phyloP scores from a whole-genome alignment of 2,888 invertebrate species.

The Eretmocerus hayati region DNA sequence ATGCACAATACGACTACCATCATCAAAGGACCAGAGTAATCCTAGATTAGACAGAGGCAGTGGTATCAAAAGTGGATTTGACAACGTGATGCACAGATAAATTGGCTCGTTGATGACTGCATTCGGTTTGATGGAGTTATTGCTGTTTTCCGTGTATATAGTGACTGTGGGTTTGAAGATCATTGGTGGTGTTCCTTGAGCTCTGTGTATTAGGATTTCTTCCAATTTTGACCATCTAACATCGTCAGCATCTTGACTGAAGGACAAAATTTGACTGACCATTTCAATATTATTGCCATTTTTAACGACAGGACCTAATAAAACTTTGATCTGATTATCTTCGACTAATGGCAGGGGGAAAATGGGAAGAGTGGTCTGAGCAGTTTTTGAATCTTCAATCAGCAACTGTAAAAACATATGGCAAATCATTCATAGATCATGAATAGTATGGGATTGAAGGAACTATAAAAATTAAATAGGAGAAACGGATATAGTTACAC shows the following conservation, averaged over 20 bases:
- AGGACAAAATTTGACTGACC: conserved; percentile 38
- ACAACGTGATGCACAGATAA: conserved; percentile 67
- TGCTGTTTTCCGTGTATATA: conserved; percentile 62
- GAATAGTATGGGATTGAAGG: too few species aligned
- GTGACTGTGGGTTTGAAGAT: conserved; percentile 73
- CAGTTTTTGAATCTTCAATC: conserved; percentile 35
- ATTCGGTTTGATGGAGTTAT: conserved; percentile 59
- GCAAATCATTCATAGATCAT: too few species aligned
- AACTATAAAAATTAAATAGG: not conserved
- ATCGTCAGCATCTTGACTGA: conserved; percentile 45
- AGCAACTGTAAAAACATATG: conserved; percentile 32
- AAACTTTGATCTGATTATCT: conserved; percentile 61
- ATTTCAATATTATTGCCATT: conserved; percentile 48
- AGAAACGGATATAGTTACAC: conserved; percentile 51
- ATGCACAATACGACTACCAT: conserved; percentile 44
- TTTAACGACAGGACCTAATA: conserved; percentile 57
- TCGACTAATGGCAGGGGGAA: conserved; percentile 71
- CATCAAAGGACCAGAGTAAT: conserved; percentile 64
- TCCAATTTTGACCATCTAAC: conserved; percentile 67
- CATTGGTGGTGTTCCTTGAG: conserved; percentile 62
- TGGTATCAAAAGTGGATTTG: conserved; percentile 69
- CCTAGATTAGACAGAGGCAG: conserved; percentile 63
- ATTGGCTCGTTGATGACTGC: conserved; percentile 77
- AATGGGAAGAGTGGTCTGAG: conserved; percentile 50
- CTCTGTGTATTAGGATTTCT: conserved; percentile 67